Evolutionary conservation across 2,888 invertebrate genomes (phyloP).

Genomic region (Lamellibrachia satsuma): DNA sequence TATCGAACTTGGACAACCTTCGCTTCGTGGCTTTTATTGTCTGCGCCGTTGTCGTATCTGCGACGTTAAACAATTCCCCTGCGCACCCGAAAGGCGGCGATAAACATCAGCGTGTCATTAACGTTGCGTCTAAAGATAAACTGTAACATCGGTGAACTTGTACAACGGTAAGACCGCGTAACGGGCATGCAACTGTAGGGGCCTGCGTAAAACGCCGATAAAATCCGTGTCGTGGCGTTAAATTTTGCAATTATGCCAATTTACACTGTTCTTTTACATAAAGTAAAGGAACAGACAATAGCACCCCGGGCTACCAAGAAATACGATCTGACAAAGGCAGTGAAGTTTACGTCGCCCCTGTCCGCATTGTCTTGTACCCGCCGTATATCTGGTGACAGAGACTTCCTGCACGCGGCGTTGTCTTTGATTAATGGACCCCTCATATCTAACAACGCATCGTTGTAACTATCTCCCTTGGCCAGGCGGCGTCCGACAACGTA

Average conservation of each 20-base stretch:
- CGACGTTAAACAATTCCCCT: not conserved
- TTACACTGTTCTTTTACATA: no score
- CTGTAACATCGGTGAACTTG: not conserved
- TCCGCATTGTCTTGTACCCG: not conserved
- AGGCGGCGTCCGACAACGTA: not conserved
- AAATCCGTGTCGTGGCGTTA: no score
- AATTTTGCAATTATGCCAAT: no score
- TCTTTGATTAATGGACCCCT: conserved; percentile 7
- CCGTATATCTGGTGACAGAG: not conserved
- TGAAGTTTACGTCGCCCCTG: not conserved
- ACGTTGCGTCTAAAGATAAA: not conserved
- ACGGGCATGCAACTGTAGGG: not conserved
- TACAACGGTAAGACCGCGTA: not conserved
- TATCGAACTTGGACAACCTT: not conserved
- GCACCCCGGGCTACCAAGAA: not conserved
- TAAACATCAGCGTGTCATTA: not conserved
- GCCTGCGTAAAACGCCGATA: not conserved
- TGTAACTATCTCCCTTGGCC: not conserved
- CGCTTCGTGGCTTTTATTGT: not conserved
- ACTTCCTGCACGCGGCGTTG: not conserved
- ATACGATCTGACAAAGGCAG: not conserved
- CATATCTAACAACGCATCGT: not conserved
- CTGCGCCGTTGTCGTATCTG: not conserved
- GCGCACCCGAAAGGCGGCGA: not conserved
- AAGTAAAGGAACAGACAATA: no score